Percentiles rank a stretch among this genome's conserved stretches.
phyloP scores from a whole-genome alignment of 2,113 vertebrate species.

The Corythoichthys intestinalis region DNA sequence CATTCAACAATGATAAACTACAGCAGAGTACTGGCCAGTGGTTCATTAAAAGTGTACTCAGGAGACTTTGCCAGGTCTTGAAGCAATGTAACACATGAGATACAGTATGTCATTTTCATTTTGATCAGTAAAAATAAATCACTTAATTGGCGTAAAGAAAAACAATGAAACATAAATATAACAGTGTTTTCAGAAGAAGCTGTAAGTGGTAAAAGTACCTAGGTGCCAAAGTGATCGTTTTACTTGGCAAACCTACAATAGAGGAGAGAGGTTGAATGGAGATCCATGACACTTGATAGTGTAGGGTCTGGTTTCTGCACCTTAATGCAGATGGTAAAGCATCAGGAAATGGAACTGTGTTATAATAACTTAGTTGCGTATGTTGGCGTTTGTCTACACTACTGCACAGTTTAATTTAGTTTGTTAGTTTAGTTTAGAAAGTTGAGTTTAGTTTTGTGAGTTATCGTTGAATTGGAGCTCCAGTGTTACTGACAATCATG shows the following conservation, averaged over 20 bases:
- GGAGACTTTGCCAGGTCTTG: background rate
- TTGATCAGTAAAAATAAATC: background rate
- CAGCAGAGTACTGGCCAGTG: background rate
- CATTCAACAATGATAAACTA: background rate
- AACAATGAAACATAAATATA: background rate
- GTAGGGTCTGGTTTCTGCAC: background rate
- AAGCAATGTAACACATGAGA: background rate
- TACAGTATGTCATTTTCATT: background rate
- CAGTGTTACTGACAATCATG: too few relatives aligned
- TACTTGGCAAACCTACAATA: background rate
- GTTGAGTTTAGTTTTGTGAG: too few relatives aligned
- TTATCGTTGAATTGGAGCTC: too few relatives aligned
- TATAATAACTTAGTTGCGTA: background rate
- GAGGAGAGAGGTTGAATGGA: background rate
- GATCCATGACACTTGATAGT: constrained; percentile 5
- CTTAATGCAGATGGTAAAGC: background rate
- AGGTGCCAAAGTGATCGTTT: background rate
- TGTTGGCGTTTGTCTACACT: background rate
- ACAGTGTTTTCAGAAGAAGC: background rate
- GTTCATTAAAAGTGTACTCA: background rate
- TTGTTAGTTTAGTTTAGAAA: background rate
- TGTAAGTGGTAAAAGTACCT: background rate
- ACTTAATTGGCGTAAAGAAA: background rate
- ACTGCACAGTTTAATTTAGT: background rate
- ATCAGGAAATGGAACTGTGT: background rate